Conservation (phyloP, 64 coral and sea anemone genomes). For the Stichodactyla mertensii region DNA sequence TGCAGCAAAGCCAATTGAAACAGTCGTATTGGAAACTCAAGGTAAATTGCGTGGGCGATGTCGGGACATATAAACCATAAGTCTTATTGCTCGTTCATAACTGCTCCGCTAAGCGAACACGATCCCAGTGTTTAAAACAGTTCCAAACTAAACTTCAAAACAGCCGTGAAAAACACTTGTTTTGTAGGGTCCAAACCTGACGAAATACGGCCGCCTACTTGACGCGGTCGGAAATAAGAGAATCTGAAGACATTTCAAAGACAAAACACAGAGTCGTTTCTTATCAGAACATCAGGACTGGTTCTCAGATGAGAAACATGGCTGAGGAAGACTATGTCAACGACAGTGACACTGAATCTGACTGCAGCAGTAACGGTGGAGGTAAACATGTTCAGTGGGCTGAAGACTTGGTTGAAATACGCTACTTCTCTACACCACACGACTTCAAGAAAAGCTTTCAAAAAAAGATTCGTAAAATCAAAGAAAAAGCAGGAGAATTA, state of each 20-base stretch:
- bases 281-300: not conserved
- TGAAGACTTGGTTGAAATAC: slow-evolving; percentile 73
- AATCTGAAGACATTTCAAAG: not conserved
- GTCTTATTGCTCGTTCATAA: not conserved
- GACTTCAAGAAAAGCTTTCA: slow-evolving; percentile 59
- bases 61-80: not conserved
- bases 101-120: not conserved
- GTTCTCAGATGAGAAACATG: not conserved
- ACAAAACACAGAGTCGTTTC: not conserved
- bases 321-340: not conserved
- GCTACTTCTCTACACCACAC: slow-evolving; percentile 67
- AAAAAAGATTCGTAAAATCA: slow-evolving; percentile 58
- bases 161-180: not conserved
- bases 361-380: not conserved
- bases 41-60: not conserved
- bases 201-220: not conserved
- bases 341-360: slow-evolving; percentile 5
- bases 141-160: not conserved
- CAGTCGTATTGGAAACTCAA: not conserved
- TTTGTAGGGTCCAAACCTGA: not conserved
- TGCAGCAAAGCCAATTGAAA: not conserved
- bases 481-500: slow-evolving; percentile 69
- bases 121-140: not conserved
- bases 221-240: not conserved
- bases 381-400: slow-evolving; percentile 81